phyloP scores from a whole-genome alignment of 2,888 invertebrate genomes.

The Vannuccia rotundouncinata region DNA sequence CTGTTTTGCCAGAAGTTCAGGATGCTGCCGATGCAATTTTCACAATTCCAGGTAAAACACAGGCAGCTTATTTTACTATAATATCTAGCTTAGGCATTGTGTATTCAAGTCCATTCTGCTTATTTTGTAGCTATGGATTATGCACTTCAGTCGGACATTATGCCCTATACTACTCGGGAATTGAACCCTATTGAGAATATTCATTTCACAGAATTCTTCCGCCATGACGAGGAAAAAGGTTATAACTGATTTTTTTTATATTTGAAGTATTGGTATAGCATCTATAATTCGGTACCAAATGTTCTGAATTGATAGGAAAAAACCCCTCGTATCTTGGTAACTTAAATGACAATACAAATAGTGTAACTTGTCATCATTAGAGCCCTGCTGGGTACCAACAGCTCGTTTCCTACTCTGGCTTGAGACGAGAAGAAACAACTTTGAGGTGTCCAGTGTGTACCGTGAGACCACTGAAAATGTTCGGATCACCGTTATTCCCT shows the following conservation, averaged over 20 bases:
- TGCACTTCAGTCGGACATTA: slow-evolving; percentile 91
- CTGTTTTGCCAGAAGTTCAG: neutral
- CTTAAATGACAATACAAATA: no score
- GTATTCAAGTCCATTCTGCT: neutral
- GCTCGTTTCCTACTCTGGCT: slow-evolving; percentile 90
- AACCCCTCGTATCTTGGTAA: no score
- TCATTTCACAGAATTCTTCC: slow-evolving; percentile 87
- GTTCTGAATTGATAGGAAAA: no score
- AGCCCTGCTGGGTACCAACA: slow-evolving; percentile 66
- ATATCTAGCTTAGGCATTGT: neutral
- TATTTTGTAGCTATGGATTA: slow-evolving; percentile 73
- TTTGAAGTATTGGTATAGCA: neutral
- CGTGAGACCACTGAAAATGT: slow-evolving; percentile 92
- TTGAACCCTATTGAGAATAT: slow-evolving; percentile 85
- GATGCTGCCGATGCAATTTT: neutral
- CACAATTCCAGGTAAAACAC: neutral
- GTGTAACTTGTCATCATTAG: slow-evolving; percentile 57
- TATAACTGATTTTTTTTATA: neutral
- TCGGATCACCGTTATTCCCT: slow-evolving; percentile 93
- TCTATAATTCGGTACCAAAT: no score
- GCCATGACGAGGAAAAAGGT: neutral
- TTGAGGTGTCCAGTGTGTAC: slow-evolving; percentile 90
- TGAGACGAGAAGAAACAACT: slow-evolving; percentile 91
- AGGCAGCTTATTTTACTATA: neutral
- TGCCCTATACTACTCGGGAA: slow-evolving; percentile 84